A percentile compares a stretch with the other conserved stretches of the same genome.
These are phyloP conservation scores for Ischnus inquisitorius DNA, from an alignment of 2,888 invertebrate species.

Conservation along the genomic window DNA sequence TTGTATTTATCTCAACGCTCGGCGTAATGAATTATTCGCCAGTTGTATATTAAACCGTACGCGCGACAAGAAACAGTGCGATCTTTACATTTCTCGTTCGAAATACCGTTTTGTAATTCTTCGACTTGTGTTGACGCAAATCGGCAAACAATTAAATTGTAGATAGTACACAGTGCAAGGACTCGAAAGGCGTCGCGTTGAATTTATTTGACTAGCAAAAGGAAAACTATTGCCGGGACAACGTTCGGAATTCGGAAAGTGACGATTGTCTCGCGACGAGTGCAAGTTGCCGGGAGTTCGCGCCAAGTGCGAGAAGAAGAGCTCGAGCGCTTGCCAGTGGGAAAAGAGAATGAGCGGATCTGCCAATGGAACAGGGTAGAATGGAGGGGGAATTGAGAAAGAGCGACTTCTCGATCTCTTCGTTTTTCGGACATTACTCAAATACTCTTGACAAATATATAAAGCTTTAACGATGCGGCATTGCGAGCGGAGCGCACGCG, in stretches of 20 bases:
- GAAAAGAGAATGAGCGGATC: constrained; percentile 50
- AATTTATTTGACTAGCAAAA: constrained; percentile 17
- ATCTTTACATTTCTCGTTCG: background rate
- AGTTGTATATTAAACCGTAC: background rate
- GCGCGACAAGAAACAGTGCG: background rate
- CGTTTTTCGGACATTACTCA: constrained; percentile 77
- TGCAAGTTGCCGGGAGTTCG: constrained; percentile 20
- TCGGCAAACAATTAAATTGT: background rate
- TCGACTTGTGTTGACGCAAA: background rate
- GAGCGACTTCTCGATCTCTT: constrained; percentile 65
- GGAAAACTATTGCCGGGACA: constrained; percentile 37
- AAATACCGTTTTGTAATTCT: background rate
- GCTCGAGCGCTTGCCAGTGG: constrained; percentile 20
- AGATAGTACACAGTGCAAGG: background rate
- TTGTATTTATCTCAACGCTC: background rate
- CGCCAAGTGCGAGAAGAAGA: constrained; percentile 45
- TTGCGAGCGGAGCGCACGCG: constrained; percentile 77
- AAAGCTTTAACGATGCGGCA: constrained; percentile 77
- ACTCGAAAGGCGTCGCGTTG: background rate
- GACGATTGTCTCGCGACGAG: background rate
- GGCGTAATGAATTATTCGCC: background rate
- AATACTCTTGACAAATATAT: constrained; percentile 77
- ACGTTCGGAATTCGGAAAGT: constrained; percentile 33
- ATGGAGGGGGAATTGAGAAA: constrained; percentile 51
- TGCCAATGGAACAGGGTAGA: constrained; percentile 31